These are phyloP conservation scores for Drosophila takahashii DNA, from an alignment of 1,140 invertebrate species.

Conservation along the genomic window DNA sequence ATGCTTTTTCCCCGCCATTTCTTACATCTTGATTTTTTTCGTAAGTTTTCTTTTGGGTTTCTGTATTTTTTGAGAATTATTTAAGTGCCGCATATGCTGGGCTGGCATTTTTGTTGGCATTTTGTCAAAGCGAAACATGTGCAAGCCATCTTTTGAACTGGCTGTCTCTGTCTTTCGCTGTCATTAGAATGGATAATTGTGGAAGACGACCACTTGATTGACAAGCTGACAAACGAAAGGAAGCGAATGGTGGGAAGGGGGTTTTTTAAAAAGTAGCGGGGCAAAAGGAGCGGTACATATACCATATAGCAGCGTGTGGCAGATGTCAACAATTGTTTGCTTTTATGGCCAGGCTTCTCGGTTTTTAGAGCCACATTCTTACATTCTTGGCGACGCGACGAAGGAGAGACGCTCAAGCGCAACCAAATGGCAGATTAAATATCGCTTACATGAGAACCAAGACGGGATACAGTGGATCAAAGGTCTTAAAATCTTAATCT, in stretches of 20 bases:
- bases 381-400: constrained; percentile 50
- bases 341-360: constrained; percentile 51
- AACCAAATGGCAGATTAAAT: constrained; percentile 72
- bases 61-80: constrained; percentile 63
- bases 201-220: constrained; percentile 65
- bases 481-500: background rate
- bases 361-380: constrained; percentile 55
- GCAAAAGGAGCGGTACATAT: background rate
- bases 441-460: constrained; percentile 57
- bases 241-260: constrained; percentile 5
- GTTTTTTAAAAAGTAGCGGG: background rate
- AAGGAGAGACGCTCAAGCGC: constrained; percentile 16
- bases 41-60: constrained; percentile 21
- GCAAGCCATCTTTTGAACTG: constrained; percentile 67
- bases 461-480: constrained; percentile 14
- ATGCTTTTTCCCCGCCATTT: constrained; percentile 10
- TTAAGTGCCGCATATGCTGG: constrained; percentile 68
- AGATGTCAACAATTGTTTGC: constrained; percentile 77
- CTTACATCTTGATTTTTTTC: constrained; percentile 21
- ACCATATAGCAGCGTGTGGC: constrained; percentile 56
- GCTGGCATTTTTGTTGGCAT: constrained; percentile 66
- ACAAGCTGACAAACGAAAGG: constrained; percentile 59
- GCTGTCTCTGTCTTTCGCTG: constrained; percentile 54
- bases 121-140: constrained; percentile 76
- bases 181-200: constrained; percentile 82